phyloP scores from a whole-genome alignment of 1,140 invertebrate species.

The Procambarus clarkii region DNA sequence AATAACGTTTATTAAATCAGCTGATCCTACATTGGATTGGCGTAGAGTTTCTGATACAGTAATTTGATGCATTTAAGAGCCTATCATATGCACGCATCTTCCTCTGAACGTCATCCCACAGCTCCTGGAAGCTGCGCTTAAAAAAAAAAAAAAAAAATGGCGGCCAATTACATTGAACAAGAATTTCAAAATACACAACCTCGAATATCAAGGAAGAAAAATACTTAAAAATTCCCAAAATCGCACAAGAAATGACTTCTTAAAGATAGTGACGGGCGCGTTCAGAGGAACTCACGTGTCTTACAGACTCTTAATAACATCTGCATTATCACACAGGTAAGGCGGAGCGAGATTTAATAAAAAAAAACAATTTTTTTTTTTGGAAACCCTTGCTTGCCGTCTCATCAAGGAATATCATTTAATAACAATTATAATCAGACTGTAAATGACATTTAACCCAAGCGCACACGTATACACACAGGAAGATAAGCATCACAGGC shows the following conservation, averaged over 20 bases:
- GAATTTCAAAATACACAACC: neutral
- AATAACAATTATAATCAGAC: neutral
- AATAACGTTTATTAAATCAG: constrained; percentile 63
- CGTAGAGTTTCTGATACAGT: constrained; percentile 58
- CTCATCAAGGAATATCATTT: constrained; percentile 25
- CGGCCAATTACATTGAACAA: neutral
- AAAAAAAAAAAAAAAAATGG: constrained; percentile 2
- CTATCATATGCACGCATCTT: neutral
- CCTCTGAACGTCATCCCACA: neutral
- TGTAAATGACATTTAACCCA: constrained; percentile 33
- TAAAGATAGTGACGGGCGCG: neutral
- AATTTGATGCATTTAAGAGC: neutral
- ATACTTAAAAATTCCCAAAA: constrained; percentile 5
- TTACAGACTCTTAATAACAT: neutral
- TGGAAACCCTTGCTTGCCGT: constrained; percentile 56
- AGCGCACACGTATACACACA: constrained; percentile 7
- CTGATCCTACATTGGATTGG: constrained; percentile 64
- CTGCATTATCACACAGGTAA: constrained; percentile 55
- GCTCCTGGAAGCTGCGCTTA: no score
- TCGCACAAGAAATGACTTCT: neutral
- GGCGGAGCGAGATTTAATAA: neutral
- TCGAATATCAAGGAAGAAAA: constrained; percentile 15
- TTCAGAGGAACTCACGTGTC: neutral
- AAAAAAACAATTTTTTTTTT: neutral
- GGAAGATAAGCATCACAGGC: constrained; percentile 7